Conservation (phyloP, 2,113 vertebrate genomes). For the Oryzias javanicus region DNA sequence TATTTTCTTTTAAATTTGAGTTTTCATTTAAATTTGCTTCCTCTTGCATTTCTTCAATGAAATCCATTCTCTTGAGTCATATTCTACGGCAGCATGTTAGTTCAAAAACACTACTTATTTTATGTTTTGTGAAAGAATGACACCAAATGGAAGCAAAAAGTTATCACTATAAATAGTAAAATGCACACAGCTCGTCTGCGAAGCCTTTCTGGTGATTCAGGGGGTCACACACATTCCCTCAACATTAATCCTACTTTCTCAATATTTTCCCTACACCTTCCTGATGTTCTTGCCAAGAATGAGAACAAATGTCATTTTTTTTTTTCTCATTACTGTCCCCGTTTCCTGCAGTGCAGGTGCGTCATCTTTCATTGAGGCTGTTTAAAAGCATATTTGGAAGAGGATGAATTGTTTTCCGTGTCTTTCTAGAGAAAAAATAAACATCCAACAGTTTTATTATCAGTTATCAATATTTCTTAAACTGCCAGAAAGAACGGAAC, state of each 20-base stretch:
- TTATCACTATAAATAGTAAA: no score
- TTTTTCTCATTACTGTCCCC: slow-evolving; percentile 7
- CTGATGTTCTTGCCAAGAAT: slow-evolving; percentile 5
- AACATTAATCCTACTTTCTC: neutral
- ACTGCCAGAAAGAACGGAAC: no score
- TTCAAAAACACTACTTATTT: no score
- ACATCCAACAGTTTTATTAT: no score
- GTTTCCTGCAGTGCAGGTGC: neutral
- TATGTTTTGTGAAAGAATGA: no score
- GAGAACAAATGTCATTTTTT: neutral
- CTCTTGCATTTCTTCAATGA: no score
- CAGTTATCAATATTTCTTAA: no score
- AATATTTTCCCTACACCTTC: neutral
- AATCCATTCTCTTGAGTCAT: no score
- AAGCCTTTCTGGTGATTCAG: slow-evolving; percentile 4
- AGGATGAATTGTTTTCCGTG: slow-evolving; percentile 2
- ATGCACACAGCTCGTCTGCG: neutral
- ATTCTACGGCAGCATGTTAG: no score
- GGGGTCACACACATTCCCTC: neutral
- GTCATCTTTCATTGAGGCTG: slow-evolving; percentile 17
- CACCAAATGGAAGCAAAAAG: no score
- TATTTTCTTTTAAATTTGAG: no score
- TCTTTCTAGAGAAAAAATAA: neutral
- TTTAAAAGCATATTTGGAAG: slow-evolving; percentile 5
- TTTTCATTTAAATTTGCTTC: no score